Conservation (phyloP, 2,113 vertebrate species). For the Bos taurus region DNA sequence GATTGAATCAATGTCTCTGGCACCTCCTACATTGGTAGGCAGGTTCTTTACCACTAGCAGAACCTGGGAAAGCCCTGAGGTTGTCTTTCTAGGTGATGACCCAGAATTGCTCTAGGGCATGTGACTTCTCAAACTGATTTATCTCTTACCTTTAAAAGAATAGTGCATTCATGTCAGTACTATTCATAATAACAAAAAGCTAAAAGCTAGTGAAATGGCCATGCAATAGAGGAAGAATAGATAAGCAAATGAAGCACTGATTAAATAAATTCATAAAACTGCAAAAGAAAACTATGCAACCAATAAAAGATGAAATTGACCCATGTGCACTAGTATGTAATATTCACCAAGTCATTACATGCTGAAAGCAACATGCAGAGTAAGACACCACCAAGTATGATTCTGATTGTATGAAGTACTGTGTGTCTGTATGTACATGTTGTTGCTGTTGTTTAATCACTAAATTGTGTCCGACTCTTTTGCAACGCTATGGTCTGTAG, state of each 20-base stretch:
- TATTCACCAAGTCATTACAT: background rate
- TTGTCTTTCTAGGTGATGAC: background rate
- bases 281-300: background rate
- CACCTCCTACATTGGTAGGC: background rate
- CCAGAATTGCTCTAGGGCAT: background rate
- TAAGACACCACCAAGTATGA: background rate
- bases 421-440: background rate
- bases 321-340: background rate
- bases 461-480: background rate
- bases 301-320: background rate
- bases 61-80: background rate
- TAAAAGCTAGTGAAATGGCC: background rate
- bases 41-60: background rate
- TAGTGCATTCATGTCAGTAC: background rate
- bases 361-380: background rate
- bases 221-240: background rate
- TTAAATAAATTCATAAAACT: background rate
- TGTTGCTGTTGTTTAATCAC: background rate
- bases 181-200: background rate
- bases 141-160: constrained; percentile 21
- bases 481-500: background rate
- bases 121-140: background rate
- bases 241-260: background rate
- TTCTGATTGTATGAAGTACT: background rate
- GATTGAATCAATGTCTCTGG: background rate